Conservation (phyloP, 2,888 invertebrate genomes). For the Hyposoter dolosus region DNA sequence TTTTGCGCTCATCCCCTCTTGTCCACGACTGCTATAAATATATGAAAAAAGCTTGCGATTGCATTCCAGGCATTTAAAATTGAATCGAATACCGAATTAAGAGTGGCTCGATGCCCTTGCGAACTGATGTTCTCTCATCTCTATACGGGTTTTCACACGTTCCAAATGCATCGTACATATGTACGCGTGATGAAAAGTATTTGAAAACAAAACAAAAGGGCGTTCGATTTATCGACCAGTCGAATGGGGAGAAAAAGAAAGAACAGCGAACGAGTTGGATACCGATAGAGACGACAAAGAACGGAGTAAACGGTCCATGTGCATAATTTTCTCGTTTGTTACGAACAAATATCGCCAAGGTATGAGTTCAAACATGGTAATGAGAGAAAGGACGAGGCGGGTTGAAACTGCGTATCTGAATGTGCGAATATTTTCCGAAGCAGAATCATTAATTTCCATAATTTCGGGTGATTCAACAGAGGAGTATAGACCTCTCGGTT, state of each 20-base stretch:
- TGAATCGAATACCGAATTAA: slow-evolving; percentile 66
- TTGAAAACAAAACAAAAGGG: neutral
- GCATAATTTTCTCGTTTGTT: slow-evolving; percentile 24
- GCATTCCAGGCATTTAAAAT: slow-evolving; percentile 58
- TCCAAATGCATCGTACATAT: slow-evolving; percentile 1
- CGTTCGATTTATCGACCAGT: slow-evolving; percentile 18
- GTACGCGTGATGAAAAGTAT: slow-evolving; percentile 6
- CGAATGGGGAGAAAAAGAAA: neutral
- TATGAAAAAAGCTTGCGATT: slow-evolving; percentile 48
- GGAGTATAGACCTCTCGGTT: slow-evolving; percentile 5
- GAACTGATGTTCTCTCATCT: slow-evolving; percentile 14
- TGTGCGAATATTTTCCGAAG: slow-evolving; percentile 30
- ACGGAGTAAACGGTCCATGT: slow-evolving; percentile 13
- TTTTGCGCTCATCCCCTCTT: slow-evolving; percentile 12
- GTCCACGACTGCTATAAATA: slow-evolving; percentile 10
- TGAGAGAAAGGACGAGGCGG: neutral
- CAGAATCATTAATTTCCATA: slow-evolving; percentile 56
- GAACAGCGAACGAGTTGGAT: neutral
- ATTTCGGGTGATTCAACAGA: slow-evolving; percentile 37
- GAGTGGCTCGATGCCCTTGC: slow-evolving; percentile 26
- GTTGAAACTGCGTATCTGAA: slow-evolving; percentile 1
- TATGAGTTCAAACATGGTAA: slow-evolving; percentile 25
- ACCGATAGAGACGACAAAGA: neutral
- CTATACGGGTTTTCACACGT: slow-evolving; percentile 12
- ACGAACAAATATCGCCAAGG: slow-evolving; percentile 10